phyloP scores from a whole-genome alignment of 2,888 invertebrate species.

The Hirtodrosophila duncani region DNA sequence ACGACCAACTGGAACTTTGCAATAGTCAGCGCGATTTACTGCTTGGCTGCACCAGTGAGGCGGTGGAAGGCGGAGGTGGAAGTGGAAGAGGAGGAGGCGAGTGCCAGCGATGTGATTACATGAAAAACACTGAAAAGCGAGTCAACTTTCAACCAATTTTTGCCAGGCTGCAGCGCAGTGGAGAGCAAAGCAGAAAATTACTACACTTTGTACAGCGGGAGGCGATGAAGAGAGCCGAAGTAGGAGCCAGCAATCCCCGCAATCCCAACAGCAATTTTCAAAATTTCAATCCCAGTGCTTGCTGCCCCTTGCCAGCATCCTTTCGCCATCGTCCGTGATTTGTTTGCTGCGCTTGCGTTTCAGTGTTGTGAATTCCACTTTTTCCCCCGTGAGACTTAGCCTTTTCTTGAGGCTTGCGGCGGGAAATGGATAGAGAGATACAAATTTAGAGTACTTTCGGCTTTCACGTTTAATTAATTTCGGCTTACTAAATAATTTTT shows the following conservation, averaged over 20 bases:
- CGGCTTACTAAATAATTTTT: no score
- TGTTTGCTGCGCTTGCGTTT: slow-evolving; percentile 55
- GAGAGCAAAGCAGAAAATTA: slow-evolving; percentile 49
- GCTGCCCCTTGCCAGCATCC: slow-evolving; percentile 4
- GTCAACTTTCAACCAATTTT: slow-evolving; percentile 50
- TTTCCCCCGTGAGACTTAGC: no score
- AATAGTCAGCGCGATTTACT: slow-evolving; percentile 64
- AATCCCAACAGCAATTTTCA: slow-evolving; percentile 73
- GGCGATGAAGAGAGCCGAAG: slow-evolving; percentile 1
- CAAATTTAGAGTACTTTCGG: no score
- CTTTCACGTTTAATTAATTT: no score
- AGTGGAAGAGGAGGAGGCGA: slow-evolving; percentile 4
- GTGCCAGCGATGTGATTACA: slow-evolving; percentile 49
- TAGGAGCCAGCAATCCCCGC: slow-evolving; percentile 57
- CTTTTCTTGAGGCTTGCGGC: no score
- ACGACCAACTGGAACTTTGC: slow-evolving; percentile 24
- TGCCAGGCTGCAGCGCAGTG: slow-evolving; percentile 37
- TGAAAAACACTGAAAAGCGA: slow-evolving; percentile 33
- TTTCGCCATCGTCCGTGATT: slow-evolving; percentile 60
- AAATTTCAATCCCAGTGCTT: slow-evolving; percentile 65
- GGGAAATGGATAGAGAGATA: no score
- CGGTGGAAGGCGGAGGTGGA: background rate
- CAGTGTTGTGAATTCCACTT: no score
- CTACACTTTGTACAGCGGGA: slow-evolving; percentile 31
- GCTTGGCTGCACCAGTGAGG: slow-evolving; percentile 43